Conservation (phyloP, 2,797 vertebrate genomes). For the Dipus sagitta region DNA sequence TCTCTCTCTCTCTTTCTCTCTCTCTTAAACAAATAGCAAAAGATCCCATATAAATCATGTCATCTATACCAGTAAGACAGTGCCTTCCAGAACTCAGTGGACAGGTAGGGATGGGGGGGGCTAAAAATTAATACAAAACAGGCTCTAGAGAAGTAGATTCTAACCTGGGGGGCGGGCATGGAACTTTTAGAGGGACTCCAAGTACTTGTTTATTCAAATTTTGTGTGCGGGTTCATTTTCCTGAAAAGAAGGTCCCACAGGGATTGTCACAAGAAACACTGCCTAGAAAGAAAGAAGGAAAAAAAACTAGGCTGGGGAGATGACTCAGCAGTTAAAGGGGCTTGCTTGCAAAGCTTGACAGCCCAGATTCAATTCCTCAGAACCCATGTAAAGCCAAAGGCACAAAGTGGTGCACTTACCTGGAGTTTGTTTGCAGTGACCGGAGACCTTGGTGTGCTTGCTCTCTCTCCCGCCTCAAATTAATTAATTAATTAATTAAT, state of each 20-base stretch:
- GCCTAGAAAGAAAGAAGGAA: not conserved
- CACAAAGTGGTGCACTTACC: no score
- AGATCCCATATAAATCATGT: not conserved
- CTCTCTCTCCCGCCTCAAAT: no score
- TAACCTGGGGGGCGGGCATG: not conserved
- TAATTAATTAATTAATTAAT: no score
- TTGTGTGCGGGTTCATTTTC: slow-evolving; percentile 36
- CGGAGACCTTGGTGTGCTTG: no score
- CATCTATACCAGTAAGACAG: not conserved
- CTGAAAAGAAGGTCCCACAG: slow-evolving; percentile 5
- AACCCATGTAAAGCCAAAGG: no score
- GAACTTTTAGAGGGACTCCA: not conserved
- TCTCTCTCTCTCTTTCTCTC: no score
- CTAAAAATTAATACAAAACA: not conserved
- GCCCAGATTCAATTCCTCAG: no score
- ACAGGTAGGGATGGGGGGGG: not conserved
- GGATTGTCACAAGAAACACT: not conserved
- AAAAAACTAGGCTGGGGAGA: no score
- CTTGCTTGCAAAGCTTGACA: no score
- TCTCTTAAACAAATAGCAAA: no score
- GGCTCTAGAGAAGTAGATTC: not conserved
- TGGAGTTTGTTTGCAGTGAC: no score
- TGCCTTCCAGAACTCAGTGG: not conserved
- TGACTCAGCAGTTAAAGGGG: no score
- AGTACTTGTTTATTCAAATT: not conserved